Evolutionary conservation across 2,888 invertebrate genomes (phyloP), one percentile per base, ranked within the genome.

Genomic region (Lepidonotus clava): DNA sequence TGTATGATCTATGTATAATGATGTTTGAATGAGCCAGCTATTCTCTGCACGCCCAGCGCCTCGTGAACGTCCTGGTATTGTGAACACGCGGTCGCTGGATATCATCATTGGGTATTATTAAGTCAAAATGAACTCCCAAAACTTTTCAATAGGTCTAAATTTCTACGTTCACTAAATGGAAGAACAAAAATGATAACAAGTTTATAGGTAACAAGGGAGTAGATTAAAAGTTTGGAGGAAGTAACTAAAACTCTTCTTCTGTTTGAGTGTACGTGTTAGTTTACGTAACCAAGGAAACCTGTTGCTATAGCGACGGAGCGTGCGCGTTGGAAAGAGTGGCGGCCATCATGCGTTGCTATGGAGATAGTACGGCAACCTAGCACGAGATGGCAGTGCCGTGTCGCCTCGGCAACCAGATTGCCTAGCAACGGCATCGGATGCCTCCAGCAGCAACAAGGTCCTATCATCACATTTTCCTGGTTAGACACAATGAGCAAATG

Each of bases 381-480:
- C 36, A 53, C 56, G 46, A 53, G 84, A 40, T 84, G 84, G 56
- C 84, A 84, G 84, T 77, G 84, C 53, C 2, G 32, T 56, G 56
- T 56, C 14, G 56, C 53, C 84, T n/a, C 28, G 61, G 84, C 56
- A 84, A 84, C 84, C 38, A 38, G n/a, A 8, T 76, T 36, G 36
- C 76, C 40, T 76, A 40, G 76, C 38, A 40, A 76, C 76, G n/a
- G 76, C 76, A 76, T 11, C 18, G 4, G 36, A 28, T n/a, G 38
- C 36, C 5, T 11, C 4, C n/a, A 28, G 2, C 11, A 28, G 5
- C 61, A 11, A 11, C 8, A 61, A 2, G n/a, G n/a, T n/a, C n/a
- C n/a, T n/a, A n/a, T n/a, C n/a, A n/a, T n/a, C n/a, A n/a, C n/a
- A n/a, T n/a, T n/a, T n/a, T 61, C 28, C 28, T 61, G 24, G 61